Evolutionary conservation across 2,888 invertebrate species (phyloP), one percentile per base, ranked within the genome.

Genomic region (Dryobota labecula): DNA sequence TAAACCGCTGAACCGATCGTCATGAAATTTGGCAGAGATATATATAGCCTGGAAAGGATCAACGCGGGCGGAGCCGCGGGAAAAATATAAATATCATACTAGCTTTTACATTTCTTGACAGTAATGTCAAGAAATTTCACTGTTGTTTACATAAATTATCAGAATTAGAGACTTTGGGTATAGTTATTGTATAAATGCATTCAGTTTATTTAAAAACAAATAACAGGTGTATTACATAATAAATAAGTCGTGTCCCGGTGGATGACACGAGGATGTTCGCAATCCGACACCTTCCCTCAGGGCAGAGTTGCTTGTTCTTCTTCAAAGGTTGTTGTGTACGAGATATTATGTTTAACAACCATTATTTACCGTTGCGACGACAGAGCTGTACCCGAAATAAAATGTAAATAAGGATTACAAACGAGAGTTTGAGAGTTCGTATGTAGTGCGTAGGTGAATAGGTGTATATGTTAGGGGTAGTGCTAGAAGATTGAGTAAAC

Each of bases 261-360:
- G 70, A 51, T 47, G n/a, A 36, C 47, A 54, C 38, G 45, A 53
- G 69, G 53, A 61, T 54, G 57, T 75, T 54, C n/a, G 66, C 66
- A 73, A 78, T 56, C 60, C 53, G 65, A 72, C 43, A 69, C 68
- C 57, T 27, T 74, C 60, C 66, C 53, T 0, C 27, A 51, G 61
- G 70, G 68, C 51, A 11, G 24, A 51, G 43, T 51, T 36, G 30
- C 68, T 69, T 53, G 66, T 63, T 45, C 47, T 58, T 27, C 51
- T 36, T 30, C 43, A 74, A 72, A 72, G 67, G 68, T 73, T 73
- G 58, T 67, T 62, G 51, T 78, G n/a, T 60, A 51, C 49, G 1
- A 45, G 56, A 36, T 78, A 73, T 51, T 77, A 64, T 73, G 57
- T 72, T 72, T 65, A 72, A 65, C 58, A 27, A 56, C 38, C 60